These are phyloP conservation scores for Lordiphosa clarofinis DNA, from an alignment of 1,140 invertebrate species.

Conservation along the genomic window DNA sequence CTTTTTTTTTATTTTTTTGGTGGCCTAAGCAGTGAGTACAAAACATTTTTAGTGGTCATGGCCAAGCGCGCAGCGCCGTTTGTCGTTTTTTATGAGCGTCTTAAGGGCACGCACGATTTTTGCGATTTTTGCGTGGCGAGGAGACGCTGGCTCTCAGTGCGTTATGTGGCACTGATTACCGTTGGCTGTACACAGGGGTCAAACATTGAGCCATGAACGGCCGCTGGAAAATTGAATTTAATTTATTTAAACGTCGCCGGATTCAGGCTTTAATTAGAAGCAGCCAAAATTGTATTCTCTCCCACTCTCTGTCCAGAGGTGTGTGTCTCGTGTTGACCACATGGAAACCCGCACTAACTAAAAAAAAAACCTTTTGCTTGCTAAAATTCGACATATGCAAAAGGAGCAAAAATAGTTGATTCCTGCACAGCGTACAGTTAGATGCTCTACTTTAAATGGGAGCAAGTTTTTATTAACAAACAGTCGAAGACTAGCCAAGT, in stretches of 20 bases:
- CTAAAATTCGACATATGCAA: no score
- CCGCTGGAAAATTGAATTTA: constrained; percentile 66
- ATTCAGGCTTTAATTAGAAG: constrained; percentile 14
- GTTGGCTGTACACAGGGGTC: constrained; percentile 36
- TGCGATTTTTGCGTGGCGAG: constrained; percentile 74
- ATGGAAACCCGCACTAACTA: no score
- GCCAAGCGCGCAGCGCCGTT: constrained; percentile 28
- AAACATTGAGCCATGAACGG: constrained; percentile 33
- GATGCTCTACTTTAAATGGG: no score
- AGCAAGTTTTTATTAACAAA: no score
- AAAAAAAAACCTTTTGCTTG: no score
- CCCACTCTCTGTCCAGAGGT: no score
- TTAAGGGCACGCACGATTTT: constrained; percentile 76
- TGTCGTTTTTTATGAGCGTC: constrained; percentile 71
- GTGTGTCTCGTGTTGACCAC: no score
- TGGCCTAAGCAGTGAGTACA: constrained; percentile 43
- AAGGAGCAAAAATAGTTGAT: no score
- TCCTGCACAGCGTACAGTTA: no score
- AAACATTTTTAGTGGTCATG: constrained; percentile 63
- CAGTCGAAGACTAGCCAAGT: no score
- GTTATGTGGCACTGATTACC: constrained; percentile 75
- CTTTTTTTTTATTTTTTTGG: constrained; percentile 28
- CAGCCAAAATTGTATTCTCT: neutral
- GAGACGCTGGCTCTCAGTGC: constrained; percentile 27
- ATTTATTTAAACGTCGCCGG: constrained; percentile 48